Conservation (phyloP, 2,888 invertebrate genomes). For the Malthinus seriepunctatus region DNA sequence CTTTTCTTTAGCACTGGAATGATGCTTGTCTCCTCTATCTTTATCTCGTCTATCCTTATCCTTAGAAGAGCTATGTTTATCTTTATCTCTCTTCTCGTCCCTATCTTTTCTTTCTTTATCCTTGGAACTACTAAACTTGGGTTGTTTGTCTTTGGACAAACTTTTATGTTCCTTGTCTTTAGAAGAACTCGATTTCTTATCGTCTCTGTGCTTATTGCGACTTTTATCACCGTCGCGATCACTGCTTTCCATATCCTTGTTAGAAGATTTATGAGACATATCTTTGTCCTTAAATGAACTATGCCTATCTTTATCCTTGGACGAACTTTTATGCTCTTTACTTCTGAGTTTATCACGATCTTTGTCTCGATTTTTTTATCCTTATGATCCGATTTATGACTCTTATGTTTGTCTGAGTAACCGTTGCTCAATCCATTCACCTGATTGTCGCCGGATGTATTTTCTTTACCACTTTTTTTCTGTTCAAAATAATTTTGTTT, state of each 20-base stretch:
- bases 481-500: conserved; percentile 15
- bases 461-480: conserved; percentile 39
- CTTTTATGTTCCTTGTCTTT: conserved; percentile 56
- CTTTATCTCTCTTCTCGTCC: conserved; percentile 60
- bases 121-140: conserved; percentile 34
- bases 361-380: conserved; percentile 71
- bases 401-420: conserved; percentile 61
- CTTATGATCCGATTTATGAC: conserved; percentile 63
- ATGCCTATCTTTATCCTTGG: conserved; percentile 49
- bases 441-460: conserved; percentile 55
- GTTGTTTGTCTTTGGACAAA: conserved; percentile 53
- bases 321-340: conserved; percentile 69
- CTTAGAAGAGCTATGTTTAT: conserved; percentile 53
- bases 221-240: conserved; percentile 39
- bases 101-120: conserved; percentile 49
- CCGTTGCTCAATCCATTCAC: conserved; percentile 84
- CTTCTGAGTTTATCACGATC: conserved; percentile 59
- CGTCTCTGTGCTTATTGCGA: conserved; percentile 45
- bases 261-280: conserved; percentile 56
- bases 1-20: conserved; percentile 58
- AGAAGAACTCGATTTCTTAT: conserved; percentile 39
- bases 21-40: conserved; percentile 50
- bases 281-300: conserved; percentile 49
- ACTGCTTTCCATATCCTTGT: conserved; percentile 51
- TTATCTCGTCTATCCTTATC: conserved; percentile 45